phyloP scores from a whole-genome alignment of 2,113 vertebrate genomes.

The Chinchilla lanigera region DNA sequence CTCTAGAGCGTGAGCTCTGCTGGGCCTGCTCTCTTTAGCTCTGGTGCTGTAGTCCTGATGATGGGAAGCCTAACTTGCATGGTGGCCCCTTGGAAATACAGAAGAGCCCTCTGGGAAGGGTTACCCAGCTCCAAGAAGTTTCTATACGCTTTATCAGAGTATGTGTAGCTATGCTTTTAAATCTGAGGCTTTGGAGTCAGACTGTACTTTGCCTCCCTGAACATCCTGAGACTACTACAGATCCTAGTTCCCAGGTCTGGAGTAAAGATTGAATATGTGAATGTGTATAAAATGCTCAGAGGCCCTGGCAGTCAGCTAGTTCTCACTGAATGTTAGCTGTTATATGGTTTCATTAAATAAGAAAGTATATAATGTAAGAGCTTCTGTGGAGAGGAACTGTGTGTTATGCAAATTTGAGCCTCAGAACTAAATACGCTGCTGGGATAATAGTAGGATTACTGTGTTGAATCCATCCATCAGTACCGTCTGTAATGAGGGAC shows the following conservation, averaged over 20 bases:
- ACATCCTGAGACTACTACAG: not conserved
- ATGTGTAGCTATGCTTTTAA: not conserved
- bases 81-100: not conserved
- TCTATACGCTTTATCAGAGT: not conserved
- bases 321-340: not conserved
- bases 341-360: not conserved
- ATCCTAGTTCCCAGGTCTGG: not conserved
- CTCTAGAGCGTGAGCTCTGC: not conserved
- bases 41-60: not conserved
- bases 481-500: not conserved
- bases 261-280: not conserved
- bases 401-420: not conserved
- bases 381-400: not conserved
- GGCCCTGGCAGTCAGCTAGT: not conserved
- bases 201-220: not conserved
- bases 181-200: not conserved
- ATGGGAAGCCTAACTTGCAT: not conserved
- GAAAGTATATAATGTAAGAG: not conserved
- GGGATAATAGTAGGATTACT: not conserved
- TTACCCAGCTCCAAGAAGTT: not conserved
- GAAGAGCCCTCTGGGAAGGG: not conserved
- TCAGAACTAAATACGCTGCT: not conserved
- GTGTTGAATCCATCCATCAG: not conserved
- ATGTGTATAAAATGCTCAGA: not conserved
- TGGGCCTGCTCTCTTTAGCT: not conserved